phyloP scores from a whole-genome alignment of 2,888 invertebrate species.

The Cyclophora punctaria region DNA sequence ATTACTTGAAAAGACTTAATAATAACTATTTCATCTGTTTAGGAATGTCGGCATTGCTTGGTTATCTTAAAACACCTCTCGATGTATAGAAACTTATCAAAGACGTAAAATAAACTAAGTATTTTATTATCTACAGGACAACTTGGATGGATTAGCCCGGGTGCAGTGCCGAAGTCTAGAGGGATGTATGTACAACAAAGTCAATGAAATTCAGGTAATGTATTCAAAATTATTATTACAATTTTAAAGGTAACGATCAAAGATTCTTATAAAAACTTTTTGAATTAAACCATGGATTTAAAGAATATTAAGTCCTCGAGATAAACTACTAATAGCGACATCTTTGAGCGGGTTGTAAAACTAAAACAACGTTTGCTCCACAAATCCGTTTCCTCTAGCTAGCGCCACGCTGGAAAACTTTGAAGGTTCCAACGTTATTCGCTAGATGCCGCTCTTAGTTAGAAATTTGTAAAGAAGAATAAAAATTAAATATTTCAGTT shows the following conservation, averaged over 20 bases:
- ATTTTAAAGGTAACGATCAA: no score
- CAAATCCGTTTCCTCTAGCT: no score
- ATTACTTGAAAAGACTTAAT: not conserved
- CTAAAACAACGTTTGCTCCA: not conserved
- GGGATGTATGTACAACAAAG: constrained; percentile 91
- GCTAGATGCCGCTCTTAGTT: not conserved
- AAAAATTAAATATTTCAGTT: not conserved
- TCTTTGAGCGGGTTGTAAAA: constrained; percentile 11
- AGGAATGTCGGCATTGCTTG: not conserved
- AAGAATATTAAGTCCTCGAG: no score
- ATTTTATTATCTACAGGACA: constrained; percentile 75
- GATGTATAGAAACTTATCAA: no score
- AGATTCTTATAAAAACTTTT: no score
- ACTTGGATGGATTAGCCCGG: constrained; percentile 86
- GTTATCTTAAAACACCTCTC: no score
- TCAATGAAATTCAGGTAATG: constrained; percentile 84
- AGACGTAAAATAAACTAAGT: no score
- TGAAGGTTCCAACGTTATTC: no score
- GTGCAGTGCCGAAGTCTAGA: constrained; percentile 87
- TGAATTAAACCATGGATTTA: no score
- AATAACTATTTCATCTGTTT: not conserved
- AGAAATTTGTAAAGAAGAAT: not conserved
- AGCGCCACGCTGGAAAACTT: no score
- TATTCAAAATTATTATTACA: no score
- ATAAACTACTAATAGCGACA: constrained; percentile 10